A percentile compares a stretch with the other conserved stretches of the same genome.
Conservation (phyloP, 1,140 invertebrate genomes). For the Hesperophylax magnus region DNA sequence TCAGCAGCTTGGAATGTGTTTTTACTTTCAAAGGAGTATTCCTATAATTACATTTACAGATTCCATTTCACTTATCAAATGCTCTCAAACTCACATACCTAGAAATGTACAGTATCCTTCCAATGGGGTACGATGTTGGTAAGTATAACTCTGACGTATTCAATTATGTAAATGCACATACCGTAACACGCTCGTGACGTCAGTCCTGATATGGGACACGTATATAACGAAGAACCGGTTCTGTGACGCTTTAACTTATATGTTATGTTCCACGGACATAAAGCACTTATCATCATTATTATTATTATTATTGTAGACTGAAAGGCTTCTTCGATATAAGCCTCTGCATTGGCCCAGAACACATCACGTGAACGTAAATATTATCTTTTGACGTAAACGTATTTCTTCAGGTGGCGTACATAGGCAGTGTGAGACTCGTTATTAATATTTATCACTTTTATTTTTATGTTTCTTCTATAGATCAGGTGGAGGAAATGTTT, state of each 20-base stretch:
- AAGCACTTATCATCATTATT: neutral
- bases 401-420: neutral
- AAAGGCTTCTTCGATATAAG: slow-evolving; percentile 6
- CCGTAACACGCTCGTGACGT: neutral
- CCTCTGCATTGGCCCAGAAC: neutral
- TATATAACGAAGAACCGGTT: neutral
- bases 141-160: neutral
- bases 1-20: too few relatives aligned
- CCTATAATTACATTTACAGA: too few relatives aligned
- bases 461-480: too few relatives aligned
- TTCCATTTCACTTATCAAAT: too few relatives aligned
- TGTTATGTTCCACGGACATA: neutral
- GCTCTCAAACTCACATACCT: neutral
- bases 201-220: neutral
- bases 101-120: neutral
- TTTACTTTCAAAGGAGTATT: too few relatives aligned
- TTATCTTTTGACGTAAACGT: neutral
- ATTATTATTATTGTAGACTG: neutral
- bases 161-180: slow-evolving; percentile 16
- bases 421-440: too few relatives aligned
- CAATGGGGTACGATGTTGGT: neutral
- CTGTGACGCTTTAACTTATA: neutral
- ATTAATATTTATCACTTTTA: too few relatives aligned
- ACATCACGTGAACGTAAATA: neutral
- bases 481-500: too few relatives aligned